Evolutionary conservation across 1,140 invertebrate species (phyloP).

Genomic region (Scaptomyza montana): DNA sequence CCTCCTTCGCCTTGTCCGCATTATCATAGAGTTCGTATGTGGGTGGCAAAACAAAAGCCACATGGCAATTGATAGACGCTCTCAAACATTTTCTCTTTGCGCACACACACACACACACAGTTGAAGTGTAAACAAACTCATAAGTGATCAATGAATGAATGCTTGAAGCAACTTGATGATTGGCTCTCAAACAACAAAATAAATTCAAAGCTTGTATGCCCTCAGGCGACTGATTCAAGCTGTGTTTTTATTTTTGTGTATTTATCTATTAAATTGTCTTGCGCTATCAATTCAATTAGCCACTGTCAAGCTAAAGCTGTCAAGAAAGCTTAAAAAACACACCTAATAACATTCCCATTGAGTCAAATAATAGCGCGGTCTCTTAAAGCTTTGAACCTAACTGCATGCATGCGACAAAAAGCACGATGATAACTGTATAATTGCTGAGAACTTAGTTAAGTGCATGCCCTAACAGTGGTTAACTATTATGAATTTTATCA

Average conservation of each 20-base stretch:
- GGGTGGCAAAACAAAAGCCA: conserved; percentile 42
- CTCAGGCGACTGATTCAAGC: conserved; percentile 32
- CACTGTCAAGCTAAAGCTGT: conserved; percentile 1
- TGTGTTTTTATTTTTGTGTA: conserved; percentile 38
- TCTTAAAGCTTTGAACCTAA: not conserved
- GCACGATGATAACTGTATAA: conserved; percentile 18
- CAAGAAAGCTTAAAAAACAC: conserved; percentile 1
- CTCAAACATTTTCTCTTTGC: conserved; percentile 13
- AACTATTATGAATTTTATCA: not conserved
- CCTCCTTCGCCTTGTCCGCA: not conserved
- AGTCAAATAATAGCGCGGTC: conserved; percentile 6
- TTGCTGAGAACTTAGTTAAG: not conserved
- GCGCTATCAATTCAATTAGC: conserved; percentile 41
- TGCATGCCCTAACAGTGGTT: not conserved
- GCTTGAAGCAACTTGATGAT: conserved; percentile 20
- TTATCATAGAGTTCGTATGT: conserved; percentile 1
- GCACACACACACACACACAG: not conserved
- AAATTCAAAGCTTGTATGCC: conserved; percentile 3
- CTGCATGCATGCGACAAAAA: not conserved
- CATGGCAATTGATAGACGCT: conserved; percentile 46
- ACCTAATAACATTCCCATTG: not conserved
- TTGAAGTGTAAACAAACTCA: conserved; percentile 48
- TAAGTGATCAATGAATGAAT: conserved; percentile 40
- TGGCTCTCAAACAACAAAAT: conserved; percentile 13
- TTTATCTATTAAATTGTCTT: conserved; percentile 41